phyloP scores from a whole-genome alignment of 2,797 vertebrate genomes.

The Labeo calbasu region DNA sequence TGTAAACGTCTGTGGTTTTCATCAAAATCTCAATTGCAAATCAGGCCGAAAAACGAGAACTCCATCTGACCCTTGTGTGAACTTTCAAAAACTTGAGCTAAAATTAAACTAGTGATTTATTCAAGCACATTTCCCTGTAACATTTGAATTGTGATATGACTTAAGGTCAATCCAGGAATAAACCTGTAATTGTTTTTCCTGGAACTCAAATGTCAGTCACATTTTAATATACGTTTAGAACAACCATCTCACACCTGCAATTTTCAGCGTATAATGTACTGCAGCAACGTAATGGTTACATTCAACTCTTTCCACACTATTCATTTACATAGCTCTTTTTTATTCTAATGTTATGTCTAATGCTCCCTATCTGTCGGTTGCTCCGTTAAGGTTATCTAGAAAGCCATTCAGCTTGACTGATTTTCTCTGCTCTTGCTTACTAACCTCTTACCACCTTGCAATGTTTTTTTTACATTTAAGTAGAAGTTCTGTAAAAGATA shows the following conservation, averaged over 20 bases:
- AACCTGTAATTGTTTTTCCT: slow-evolving; percentile 52
- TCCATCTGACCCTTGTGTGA: slow-evolving; percentile 42
- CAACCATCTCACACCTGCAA: not conserved
- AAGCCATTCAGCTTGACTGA: not conserved
- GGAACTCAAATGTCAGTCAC: slow-evolving; percentile 46
- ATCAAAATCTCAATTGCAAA: slow-evolving; percentile 61
- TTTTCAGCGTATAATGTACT: not conserved
- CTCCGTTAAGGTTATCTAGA: not conserved
- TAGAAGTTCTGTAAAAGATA: not conserved
- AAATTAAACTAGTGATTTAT: slow-evolving; percentile 56
- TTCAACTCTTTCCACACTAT: not conserved
- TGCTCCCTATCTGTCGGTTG: not conserved
- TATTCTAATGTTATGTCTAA: slow-evolving; percentile 8
- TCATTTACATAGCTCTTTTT: slow-evolving; percentile 2
- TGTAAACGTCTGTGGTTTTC: slow-evolving; percentile 61
- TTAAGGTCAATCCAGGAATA: slow-evolving; percentile 41
- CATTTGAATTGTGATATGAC: slow-evolving; percentile 43
- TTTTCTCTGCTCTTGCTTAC: slow-evolving; percentile 19
- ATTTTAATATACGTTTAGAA: slow-evolving; percentile 44
- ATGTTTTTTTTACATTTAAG: slow-evolving; percentile 1
- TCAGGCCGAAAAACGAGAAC: slow-evolving; percentile 46
- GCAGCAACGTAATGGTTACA: not conserved
- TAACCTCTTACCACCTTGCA: slow-evolving; percentile 18
- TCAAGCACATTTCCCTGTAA: slow-evolving; percentile 39
- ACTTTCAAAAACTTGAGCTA: slow-evolving; percentile 47